phyloP scores from a whole-genome alignment of 2,888 invertebrate genomes.

The Aricia artaxerxes region DNA sequence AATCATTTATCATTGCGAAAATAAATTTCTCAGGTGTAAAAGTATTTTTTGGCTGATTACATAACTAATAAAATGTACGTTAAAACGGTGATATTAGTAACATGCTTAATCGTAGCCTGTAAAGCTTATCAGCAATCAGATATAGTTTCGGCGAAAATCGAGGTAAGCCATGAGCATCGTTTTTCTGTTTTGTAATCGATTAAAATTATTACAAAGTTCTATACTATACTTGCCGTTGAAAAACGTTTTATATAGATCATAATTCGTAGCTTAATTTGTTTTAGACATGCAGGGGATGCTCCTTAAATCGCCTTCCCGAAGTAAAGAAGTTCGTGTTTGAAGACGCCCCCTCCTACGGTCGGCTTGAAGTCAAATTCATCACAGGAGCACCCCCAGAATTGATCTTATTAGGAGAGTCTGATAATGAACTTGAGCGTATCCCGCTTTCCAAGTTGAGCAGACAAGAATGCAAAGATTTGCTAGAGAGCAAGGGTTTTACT shows the following conservation, averaged over 20 bases:
- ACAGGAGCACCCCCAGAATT: constrained; percentile 84
- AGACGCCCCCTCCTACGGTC: constrained; percentile 83
- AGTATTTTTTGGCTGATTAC: background rate
- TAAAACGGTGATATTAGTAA: constrained; percentile 9
- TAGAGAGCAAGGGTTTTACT: constrained; percentile 81
- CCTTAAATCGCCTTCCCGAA: constrained; percentile 83
- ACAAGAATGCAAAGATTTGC: constrained; percentile 84
- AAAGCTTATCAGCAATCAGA: constrained; percentile 46
- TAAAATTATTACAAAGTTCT: background rate
- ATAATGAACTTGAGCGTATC: constrained; percentile 83
- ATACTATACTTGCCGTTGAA: background rate
- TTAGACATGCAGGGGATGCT: constrained; percentile 86
- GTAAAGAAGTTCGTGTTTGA: constrained; percentile 84
- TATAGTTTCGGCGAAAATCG: constrained; percentile 68
- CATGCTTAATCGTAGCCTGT: background rate
- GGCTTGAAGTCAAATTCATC: constrained; percentile 83
- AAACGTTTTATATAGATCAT: background rate
- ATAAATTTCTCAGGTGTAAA: background rate
- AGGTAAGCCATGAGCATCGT: constrained; percentile 59
- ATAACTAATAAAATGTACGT: constrained; percentile 6
- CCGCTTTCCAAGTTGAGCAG: constrained; percentile 79
- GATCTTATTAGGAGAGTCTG: constrained; percentile 78
- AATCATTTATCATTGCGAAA: background rate
- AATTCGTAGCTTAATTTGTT: constrained; percentile 17
- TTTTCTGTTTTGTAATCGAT: constrained; percentile 31